phyloP scores from a whole-genome alignment of 64 coral and sea anemone genomes.

The Dendrophyllia cribrosa region DNA sequence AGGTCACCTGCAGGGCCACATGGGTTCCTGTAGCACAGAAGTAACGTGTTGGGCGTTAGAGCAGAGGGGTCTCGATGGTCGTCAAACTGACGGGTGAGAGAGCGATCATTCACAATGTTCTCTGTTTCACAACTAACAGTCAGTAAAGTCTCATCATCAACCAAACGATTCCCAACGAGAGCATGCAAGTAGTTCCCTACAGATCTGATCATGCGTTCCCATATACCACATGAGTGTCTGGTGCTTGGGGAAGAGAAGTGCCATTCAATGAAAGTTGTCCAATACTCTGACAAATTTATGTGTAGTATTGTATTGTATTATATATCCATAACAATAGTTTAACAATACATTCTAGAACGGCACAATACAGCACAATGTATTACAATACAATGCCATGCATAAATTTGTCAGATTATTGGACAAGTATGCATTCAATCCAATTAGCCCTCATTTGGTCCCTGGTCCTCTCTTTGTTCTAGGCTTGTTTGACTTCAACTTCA shows the following conservation, averaged over 20 bases:
- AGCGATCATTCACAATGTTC: constrained; percentile 52
- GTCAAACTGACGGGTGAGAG: constrained; percentile 25
- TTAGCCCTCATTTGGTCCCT: constrained; percentile 16
- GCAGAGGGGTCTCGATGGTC: constrained; percentile 18
- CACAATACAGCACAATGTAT: too few relatives aligned
- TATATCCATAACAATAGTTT: too few relatives aligned
- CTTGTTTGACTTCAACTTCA: too few relatives aligned
- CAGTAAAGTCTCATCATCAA: constrained; percentile 47
- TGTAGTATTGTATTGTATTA: too few relatives aligned
- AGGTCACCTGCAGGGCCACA: background rate
- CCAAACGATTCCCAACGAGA: constrained; percentile 18
- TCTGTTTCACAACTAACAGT: constrained; percentile 47
- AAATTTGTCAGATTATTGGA: too few relatives aligned
- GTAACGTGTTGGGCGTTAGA: constrained; percentile 39
- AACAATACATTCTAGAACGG: too few relatives aligned
- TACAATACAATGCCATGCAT: too few relatives aligned
- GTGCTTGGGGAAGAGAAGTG: constrained; percentile 31
- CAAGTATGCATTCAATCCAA: too few relatives aligned
- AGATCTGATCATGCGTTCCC: background rate
- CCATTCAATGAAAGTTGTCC: too few relatives aligned
- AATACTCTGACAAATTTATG: too few relatives aligned
- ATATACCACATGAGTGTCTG: constrained; percentile 10
- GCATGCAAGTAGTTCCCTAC: constrained; percentile 25
- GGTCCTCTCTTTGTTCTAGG: too few relatives aligned
- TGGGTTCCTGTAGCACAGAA: constrained; percentile 40